A percentile compares a stretch with the other conserved stretches of the same genome.
phyloP scores from a whole-genome alignment of 2,888 invertebrate genomes.

The Dolomedes plantarius region DNA sequence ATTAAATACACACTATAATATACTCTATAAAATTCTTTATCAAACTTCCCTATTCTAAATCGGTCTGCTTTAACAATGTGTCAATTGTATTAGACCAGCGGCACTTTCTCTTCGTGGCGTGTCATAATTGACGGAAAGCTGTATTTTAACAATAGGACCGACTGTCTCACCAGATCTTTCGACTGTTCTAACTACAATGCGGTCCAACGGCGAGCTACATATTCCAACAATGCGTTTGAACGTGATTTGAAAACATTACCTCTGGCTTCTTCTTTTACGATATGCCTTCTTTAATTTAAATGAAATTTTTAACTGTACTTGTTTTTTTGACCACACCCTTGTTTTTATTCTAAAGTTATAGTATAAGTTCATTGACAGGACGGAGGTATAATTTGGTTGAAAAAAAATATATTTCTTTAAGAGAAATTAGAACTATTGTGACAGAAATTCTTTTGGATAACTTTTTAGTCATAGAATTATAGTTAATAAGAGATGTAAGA shows the following conservation, averaged over 20 bases:
- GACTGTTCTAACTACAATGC: not conserved
- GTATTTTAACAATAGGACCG: not conserved
- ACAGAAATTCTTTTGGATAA: no score
- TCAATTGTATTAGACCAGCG: not conserved
- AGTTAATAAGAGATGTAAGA: no score
- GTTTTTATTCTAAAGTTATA: not conserved
- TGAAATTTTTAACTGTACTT: not conserved
- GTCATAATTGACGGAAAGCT: not conserved
- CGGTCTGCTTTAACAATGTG: not conserved
- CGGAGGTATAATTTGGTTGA: no score
- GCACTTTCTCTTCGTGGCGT: constrained; percentile 4
- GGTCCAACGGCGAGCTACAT: not conserved
- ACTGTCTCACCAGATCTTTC: not conserved
- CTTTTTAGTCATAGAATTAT: no score
- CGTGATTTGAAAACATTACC: not conserved
- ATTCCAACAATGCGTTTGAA: not conserved
- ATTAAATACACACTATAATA: not conserved
- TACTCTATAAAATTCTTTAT: not conserved
- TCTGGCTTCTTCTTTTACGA: not conserved
- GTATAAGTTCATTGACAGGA: not conserved
- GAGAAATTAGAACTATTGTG: no score
- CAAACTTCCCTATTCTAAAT: constrained; percentile 6
- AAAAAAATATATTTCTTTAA: not conserved
- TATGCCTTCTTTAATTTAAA: not conserved
- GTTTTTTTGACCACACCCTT: not conserved